Evolutionary conservation across 2,797 vertebrate species (phyloP).

Genomic region (Geotria australis): DNA sequence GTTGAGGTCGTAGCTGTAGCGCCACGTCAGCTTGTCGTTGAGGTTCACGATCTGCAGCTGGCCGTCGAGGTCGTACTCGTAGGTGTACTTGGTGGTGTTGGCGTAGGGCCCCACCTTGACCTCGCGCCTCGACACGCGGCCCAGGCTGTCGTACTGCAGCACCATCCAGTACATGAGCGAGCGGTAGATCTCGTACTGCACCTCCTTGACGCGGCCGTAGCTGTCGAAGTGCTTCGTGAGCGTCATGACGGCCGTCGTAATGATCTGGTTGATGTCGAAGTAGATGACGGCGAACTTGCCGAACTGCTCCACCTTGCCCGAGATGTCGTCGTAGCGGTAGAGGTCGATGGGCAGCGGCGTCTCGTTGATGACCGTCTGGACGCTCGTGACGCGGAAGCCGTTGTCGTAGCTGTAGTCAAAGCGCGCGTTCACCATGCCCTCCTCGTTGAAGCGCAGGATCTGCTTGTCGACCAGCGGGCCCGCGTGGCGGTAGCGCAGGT

Average conservation of each 20-base stretch:
- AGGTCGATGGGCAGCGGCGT: constrained; percentile 81
- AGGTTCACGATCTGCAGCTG: constrained; percentile 80
- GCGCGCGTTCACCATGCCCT: constrained; percentile 87
- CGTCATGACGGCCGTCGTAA: constrained; percentile 93
- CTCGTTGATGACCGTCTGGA: constrained; percentile 95
- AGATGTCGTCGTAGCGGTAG: constrained; percentile 84
- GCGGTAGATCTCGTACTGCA: constrained; percentile 92
- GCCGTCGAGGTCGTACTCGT: constrained; percentile 82
- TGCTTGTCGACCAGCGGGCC: constrained; percentile 83
- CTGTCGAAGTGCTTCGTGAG: constrained; percentile 96
- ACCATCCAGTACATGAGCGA: constrained; percentile 99
- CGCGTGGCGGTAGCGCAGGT: constrained; percentile 80
- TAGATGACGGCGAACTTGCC: constrained; percentile 97
- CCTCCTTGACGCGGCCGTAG: constrained; percentile 79
- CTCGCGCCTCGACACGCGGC: constrained; percentile 74
- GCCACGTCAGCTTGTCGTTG: constrained; percentile 87
- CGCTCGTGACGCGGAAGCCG: constrained; percentile 92
- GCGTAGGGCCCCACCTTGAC: constrained; percentile 88
- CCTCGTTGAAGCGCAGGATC: constrained; percentile 87
- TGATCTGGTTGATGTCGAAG: constrained; percentile 95
- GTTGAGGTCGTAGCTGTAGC: constrained; percentile 88
- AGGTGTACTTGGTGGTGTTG: constrained; percentile 78
- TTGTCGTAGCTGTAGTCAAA: constrained; percentile 98
- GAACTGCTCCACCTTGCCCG: constrained; percentile 85
- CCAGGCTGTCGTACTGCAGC: constrained; percentile 95